Evolutionary conservation across 2,888 invertebrate species (phyloP).

Genomic region (Caenorhabditis parvicauda): DNA sequence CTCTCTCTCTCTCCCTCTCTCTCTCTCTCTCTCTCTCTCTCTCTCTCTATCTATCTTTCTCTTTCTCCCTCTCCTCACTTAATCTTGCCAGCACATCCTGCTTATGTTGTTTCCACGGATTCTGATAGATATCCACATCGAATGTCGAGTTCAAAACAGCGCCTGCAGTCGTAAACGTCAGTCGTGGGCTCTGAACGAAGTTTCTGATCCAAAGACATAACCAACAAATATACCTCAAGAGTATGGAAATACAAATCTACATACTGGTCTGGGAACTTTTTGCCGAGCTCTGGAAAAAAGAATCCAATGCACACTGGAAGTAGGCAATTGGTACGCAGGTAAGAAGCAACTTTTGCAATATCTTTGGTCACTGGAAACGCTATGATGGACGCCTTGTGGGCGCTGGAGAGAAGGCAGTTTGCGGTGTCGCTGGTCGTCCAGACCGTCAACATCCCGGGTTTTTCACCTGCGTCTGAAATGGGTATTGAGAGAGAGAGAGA

Average conservation of each 20-base stretch:
- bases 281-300: conserved; percentile 43
- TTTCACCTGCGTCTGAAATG: conserved; percentile 17
- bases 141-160: conserved; percentile 19
- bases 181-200: conserved; percentile 10
- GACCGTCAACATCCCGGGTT: conserved; percentile 44
- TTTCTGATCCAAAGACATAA: background rate
- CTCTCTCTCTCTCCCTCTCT: too few relatives aligned
- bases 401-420: conserved; percentile 47
- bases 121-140: conserved; percentile 23
- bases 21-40: too few relatives aligned
- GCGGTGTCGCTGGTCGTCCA: conserved; percentile 48
- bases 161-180: too few relatives aligned
- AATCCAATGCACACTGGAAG: conserved; percentile 46
- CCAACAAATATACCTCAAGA: conserved; percentile 4
- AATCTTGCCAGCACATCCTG: conserved; percentile 40
- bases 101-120: conserved; percentile 19
- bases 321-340: conserved; percentile 41
- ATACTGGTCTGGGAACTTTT: conserved; percentile 40
- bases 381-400: conserved; percentile 37
- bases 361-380: conserved; percentile 37
- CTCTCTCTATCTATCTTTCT: too few relatives aligned
- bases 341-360: conserved; percentile 20
- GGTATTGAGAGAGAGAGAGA: background rate
- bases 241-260: conserved; percentile 50
- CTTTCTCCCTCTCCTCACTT: conserved; percentile 11